Evolutionary conservation across 1,140 invertebrate species (phyloP), one percentile per base, ranked within the genome.

Genomic region (Pseudoatta argentina): DNA sequence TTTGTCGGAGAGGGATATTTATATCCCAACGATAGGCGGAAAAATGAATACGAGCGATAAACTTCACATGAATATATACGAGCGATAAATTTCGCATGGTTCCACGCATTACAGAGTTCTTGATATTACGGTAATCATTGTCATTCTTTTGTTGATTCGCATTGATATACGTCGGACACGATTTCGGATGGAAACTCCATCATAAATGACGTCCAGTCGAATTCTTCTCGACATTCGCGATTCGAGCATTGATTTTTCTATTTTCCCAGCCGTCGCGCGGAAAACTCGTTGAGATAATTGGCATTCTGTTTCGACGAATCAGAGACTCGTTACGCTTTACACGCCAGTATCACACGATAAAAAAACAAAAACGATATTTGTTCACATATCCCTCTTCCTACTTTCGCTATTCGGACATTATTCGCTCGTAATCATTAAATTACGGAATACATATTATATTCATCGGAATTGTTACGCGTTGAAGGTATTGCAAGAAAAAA

Each of bases 271-370:
- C 63, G 76, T 67, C 77, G 34, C 64, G 18, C 64, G 63, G 21
- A 21, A 2, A 69, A 82, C 79, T 71, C 39, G 51, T 27, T 57
- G 55, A n/a, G 39, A 73, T 75, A 75, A 83, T 61, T 83, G 69
- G 69, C 79, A 75, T 63, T 82, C 55, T 48, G 79, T 57, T 48
- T 61, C 69, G 69, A 75, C 55, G 69, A 83, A 51, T 61, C 79
- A 61, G 79, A 75, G 79, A 61, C 55, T 75, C 69, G 69, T 83
- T 75, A 83, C 79, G 53, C 55, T 82, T 59, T 21, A 69, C 66
- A 44, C 79, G 27, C n/a, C 55, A 48, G 55, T 3, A 12, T 71
- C 64, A 66, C 66, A 21, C 24, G 59, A 27, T 6, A 39, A 24
- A n/a, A 73, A 30, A 34, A 10, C 39, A 24, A 16, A 8, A 71